Percentiles rank a stretch among this genome's conserved stretches.
These are phyloP conservation scores for Callipepla californica DNA, from an alignment of 2,113 vertebrate genomes.

Conservation along the genomic window DNA sequence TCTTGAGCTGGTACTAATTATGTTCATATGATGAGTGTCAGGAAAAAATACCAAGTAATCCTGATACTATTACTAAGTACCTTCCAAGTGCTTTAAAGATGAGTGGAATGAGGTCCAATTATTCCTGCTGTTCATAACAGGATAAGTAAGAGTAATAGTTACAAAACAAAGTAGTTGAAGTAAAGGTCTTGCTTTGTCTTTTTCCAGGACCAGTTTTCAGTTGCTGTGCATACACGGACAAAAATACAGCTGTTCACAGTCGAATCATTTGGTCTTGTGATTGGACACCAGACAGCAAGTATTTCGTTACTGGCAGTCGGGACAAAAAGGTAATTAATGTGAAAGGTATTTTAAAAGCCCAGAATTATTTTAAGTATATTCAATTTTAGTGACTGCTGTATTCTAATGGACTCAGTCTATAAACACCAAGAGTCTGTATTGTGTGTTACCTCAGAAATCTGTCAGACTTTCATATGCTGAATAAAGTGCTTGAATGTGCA, in stretches of 20 bases:
- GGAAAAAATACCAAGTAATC: not conserved
- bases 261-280: slow-evolving; percentile 99
- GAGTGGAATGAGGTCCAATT: not conserved
- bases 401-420: not conserved
- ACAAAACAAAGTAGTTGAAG: not conserved
- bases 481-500: not conserved
- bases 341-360: not conserved
- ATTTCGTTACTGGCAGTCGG: slow-evolving; percentile 94
- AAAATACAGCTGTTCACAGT: slow-evolving; percentile 88
- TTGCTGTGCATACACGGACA: slow-evolving; percentile 86
- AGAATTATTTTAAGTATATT: not conserved
- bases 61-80: too few species aligned
- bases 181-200: not conserved
- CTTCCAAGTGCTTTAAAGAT: not conserved
- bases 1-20: not conserved
- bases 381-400: not conserved
- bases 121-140: not conserved
- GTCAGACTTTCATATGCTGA: not conserved
- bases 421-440: not conserved
- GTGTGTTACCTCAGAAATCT: not conserved
- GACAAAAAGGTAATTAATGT: slow-evolving; percentile 91
- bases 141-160: not conserved
- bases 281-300: slow-evolving; percentile 94
- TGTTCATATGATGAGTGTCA: not conserved
- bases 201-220: slow-evolving; percentile 85